Evolutionary conservation across 2,797 vertebrate genomes (phyloP).

Genomic region (Gephyroberyx darwinii): DNA sequence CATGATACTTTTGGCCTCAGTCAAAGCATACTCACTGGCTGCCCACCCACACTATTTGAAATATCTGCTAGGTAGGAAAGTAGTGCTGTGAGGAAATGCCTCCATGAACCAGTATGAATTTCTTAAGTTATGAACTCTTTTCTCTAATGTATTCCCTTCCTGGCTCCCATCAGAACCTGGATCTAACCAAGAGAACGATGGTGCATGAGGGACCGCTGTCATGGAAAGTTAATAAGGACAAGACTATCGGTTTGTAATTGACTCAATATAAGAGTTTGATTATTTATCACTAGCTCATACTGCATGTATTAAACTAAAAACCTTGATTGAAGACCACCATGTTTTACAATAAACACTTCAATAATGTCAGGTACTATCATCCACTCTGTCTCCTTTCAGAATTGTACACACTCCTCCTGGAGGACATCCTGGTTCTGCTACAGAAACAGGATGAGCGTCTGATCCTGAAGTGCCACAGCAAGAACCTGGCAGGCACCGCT

Average conservation of each 20-base stretch:
- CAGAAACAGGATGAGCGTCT: constrained; percentile 97
- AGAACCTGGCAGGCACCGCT: constrained; percentile 89
- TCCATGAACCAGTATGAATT: constrained; percentile 1
- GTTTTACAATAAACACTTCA: neutral
- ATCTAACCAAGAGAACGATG: constrained; percentile 96
- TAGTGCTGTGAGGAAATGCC: neutral
- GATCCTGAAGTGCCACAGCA: constrained; percentile 94
- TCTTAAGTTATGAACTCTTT: neutral
- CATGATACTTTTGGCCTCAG: constrained; percentile 8
- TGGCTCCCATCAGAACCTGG: constrained; percentile 87
- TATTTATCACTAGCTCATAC: neutral
- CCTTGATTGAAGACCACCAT: neutral
- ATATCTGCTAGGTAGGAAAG: constrained; percentile 5
- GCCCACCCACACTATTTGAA: constrained; percentile 10
- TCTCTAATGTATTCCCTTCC: constrained; percentile 10
- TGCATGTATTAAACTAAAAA: neutral
- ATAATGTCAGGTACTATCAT: neutral
- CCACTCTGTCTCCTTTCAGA: constrained; percentile 59
- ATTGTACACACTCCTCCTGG: constrained; percentile 93
- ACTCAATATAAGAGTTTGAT: neutral
- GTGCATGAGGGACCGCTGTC: constrained; percentile 95
- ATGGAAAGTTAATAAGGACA: constrained; percentile 99
- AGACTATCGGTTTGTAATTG: constrained; percentile 89
- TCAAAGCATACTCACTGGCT: constrained; percentile 11
- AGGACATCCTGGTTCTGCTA: constrained; percentile 95